These are phyloP conservation scores for Gnathonemus echidnorhynchus DNA, from an alignment of 2,113 vertebrate species.

Conservation along the genomic window DNA sequence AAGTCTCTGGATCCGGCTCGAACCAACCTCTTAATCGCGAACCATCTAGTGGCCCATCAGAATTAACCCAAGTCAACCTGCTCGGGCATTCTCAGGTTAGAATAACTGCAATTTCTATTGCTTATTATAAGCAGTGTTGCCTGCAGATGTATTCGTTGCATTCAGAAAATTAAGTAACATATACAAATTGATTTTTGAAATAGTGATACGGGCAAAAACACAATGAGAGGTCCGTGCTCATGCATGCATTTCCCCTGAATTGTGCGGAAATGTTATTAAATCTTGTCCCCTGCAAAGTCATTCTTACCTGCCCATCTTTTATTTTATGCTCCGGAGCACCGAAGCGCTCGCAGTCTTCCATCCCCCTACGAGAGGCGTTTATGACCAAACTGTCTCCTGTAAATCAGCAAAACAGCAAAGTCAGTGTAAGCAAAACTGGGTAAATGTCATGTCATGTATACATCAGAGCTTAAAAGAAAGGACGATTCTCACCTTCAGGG, in stretches of 20 bases:
- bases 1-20: neutral
- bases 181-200: neutral
- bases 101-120: neutral
- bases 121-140: neutral
- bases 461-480: neutral
- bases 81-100: neutral
- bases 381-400: constrained; percentile 70
- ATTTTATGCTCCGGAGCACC: constrained; percentile 50
- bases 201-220: neutral
- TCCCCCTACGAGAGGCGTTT: constrained; percentile 59
- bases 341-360: constrained; percentile 60
- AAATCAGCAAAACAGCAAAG: constrained; percentile 11
- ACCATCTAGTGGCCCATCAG: neutral
- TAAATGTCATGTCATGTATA: neutral
- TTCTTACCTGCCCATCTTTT: constrained; percentile 58
- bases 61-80: neutral
- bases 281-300: neutral
- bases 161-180: neutral
- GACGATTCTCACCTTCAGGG: constrained; percentile 59
- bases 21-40: neutral
- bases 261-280: neutral
- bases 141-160: neutral
- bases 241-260: neutral
- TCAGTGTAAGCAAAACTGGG: neutral
- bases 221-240: neutral